A percentile compares a stretch with the other conserved stretches of the same genome.
Conservation (phyloP, 37 sponge, comb jelly and placozoan genomes). For the Cliona cf. orientalis region DNA sequence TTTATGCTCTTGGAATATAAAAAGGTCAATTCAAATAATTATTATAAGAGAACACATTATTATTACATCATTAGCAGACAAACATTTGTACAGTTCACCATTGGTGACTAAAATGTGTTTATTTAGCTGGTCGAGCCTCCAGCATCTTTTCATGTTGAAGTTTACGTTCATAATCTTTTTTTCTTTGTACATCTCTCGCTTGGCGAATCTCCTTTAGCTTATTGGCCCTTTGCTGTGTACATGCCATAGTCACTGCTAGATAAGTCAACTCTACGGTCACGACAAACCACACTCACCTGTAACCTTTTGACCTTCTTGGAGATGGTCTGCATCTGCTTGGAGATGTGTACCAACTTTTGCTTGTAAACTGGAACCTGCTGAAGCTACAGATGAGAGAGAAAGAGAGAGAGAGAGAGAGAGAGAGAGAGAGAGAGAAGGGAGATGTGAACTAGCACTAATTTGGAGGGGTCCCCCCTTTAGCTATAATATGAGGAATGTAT, state of each 20-base stretch:
- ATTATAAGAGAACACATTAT: not conserved
- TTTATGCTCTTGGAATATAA: conserved; percentile 26
- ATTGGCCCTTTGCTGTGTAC: conserved; percentile 38
- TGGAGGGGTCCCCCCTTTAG: not conserved
- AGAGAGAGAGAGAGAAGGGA: not conserved
- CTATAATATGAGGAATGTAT: too few relatives aligned
- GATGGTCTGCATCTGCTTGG: conserved; percentile 37
- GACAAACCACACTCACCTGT: conserved; percentile 24
- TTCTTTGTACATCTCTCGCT: conserved; percentile 24
- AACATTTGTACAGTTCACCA: not conserved
- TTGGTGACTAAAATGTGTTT: not conserved
- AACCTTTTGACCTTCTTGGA: conserved; percentile 50
- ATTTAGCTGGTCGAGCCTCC: conserved; percentile 72
- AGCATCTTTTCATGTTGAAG: conserved; percentile 45
- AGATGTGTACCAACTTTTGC: conserved; percentile 17
- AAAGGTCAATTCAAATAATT: too few relatives aligned
- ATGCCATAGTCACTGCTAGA: not conserved
- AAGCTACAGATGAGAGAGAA: conserved; percentile 6
- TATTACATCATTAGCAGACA: not conserved
- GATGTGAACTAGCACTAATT: not conserved
- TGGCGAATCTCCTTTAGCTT: conserved; percentile 54
- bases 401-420: not conserved
- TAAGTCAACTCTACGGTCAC: not conserved
- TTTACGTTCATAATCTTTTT: conserved; percentile 35
- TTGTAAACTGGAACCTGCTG: conserved; percentile 53